Evolutionary conservation across 2,113 vertebrate genomes (phyloP).

Genomic region (Corythornis madagascariensis): DNA sequence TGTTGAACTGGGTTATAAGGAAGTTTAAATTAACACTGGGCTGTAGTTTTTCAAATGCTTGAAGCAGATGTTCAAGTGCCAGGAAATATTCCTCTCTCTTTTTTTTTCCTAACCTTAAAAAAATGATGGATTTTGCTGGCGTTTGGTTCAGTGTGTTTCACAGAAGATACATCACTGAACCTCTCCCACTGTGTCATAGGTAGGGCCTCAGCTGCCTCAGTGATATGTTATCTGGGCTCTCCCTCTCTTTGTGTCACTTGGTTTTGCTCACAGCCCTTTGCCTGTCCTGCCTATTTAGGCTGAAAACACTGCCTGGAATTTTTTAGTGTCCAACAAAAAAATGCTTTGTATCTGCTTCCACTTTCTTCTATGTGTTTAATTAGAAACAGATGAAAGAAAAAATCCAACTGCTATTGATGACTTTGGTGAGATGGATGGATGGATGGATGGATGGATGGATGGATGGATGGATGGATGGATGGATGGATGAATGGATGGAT

Average conservation of each 20-base stretch:
- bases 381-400: neutral
- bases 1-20: conserved; percentile 71
- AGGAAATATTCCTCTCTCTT: conserved; percentile 10
- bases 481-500: neutral
- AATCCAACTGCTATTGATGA: neutral
- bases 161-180: neutral
- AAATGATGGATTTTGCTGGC: neutral
- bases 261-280: neutral
- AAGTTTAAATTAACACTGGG: conserved; percentile 78
- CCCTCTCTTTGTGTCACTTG: neutral
- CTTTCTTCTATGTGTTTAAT: rapidly evolving
- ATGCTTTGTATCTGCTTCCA: neutral
- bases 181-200: neutral
- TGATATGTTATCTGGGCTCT: neutral
- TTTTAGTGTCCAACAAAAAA: neutral
- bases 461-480: neutral
- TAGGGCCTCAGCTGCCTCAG: rapidly evolving
- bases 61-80: conserved; percentile 72
- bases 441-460: neutral
- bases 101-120: rapidly evolving
- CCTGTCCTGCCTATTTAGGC: neutral
- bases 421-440: neutral
- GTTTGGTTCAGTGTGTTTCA: neutral
- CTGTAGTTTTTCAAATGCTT: conserved; percentile 73
- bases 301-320: neutral